These are phyloP conservation scores for Danaus chrysippus DNA, from an alignment of 2,888 invertebrate genomes.

Conservation along the genomic window DNA sequence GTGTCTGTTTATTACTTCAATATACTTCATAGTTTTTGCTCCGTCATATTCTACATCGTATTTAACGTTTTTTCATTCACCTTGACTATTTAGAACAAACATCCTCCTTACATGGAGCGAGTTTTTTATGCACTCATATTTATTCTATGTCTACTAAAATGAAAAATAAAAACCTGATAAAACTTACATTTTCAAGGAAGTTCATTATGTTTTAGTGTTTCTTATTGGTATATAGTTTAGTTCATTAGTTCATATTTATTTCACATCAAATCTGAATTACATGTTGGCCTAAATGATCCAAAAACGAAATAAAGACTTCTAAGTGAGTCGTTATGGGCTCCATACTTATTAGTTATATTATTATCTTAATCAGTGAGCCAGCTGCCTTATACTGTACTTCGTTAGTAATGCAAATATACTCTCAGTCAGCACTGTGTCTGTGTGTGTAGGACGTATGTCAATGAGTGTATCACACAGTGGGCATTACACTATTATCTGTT, in stretches of 20 bases:
- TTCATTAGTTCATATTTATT: not conserved
- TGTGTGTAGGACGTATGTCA: not conserved
- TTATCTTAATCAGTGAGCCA: not conserved
- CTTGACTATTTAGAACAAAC: no score
- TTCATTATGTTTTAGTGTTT: not conserved
- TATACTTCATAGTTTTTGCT: no score
- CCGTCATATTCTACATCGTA: no score
- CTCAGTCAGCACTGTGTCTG: not conserved
- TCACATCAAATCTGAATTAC: not conserved
- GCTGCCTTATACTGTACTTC: not conserved
- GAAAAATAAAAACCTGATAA: no score
- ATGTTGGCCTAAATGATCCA: not conserved
- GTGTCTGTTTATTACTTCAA: no score
- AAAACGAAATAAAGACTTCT: not conserved
- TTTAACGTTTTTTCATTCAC: no score
- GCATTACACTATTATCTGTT: not conserved
- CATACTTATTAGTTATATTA: not conserved
- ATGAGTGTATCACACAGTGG: not conserved
- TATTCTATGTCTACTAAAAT: no score
- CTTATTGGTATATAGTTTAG: not conserved
- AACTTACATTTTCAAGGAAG: no score
- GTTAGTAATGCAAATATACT: slow-evolving; percentile 3
- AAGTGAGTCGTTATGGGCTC: not conserved
- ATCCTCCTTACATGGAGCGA: no score
- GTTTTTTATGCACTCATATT: no score